Evolutionary conservation across 2,888 invertebrate species (phyloP).

Genomic region (Rosalia funebris): DNA sequence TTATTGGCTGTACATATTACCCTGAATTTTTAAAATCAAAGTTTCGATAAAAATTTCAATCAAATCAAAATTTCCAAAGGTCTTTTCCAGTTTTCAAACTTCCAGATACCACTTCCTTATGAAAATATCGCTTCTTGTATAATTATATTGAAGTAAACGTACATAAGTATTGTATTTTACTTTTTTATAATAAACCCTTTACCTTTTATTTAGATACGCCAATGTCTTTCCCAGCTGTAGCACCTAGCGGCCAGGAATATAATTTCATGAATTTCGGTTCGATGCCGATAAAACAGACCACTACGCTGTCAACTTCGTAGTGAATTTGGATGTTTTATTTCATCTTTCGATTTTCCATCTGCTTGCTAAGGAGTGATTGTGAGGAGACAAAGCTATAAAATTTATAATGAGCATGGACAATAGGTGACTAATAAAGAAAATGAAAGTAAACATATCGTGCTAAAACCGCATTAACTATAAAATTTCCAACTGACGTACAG

Average conservation of each 20-base stretch:
- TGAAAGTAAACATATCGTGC: conserved; percentile 1
- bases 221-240: background rate
- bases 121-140: no score
- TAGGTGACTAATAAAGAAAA: conserved; percentile 4
- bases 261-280: no score
- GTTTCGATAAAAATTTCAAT: no score
- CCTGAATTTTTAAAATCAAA: no score
- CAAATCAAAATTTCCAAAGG: no score
- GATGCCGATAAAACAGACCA: no score
- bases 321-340: background rate
- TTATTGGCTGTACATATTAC: no score
- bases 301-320: background rate
- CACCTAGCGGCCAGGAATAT: background rate
- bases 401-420: background rate
- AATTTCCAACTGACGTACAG: background rate
- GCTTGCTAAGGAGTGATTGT: background rate
- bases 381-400: background rate
- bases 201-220: background rate
- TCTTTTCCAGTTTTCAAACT: no score
- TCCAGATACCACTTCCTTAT: no score
- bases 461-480: background rate
- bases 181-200: no score
- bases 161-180: no score
- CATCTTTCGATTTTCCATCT: background rate
- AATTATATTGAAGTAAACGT: no score